Evolutionary conservation across 2,797 vertebrate species (phyloP).

Genomic region (Anguilla pacifica): DNA sequence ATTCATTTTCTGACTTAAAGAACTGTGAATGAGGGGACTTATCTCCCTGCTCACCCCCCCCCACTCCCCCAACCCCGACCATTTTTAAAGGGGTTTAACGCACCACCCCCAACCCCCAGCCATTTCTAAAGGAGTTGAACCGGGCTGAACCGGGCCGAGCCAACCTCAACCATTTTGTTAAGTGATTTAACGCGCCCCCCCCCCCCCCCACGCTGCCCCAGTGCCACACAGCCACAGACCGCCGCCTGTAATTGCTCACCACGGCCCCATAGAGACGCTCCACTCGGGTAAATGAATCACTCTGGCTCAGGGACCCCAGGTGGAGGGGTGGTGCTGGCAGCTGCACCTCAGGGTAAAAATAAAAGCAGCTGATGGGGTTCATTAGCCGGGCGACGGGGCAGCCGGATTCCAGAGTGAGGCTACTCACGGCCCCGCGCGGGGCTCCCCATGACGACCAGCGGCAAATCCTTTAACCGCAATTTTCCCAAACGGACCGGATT

Average conservation of each 20-base stretch:
- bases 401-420: not conserved
- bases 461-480: not conserved
- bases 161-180: too few species aligned
- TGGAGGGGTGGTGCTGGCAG: not conserved
- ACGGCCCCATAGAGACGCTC: not conserved
- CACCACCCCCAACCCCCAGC: not conserved
- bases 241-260: not conserved
- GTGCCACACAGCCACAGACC: not conserved
- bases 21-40: conserved; percentile 48
- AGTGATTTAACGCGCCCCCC: too few species aligned
- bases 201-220: not conserved
- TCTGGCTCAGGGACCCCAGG: not conserved
- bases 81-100: conserved; percentile 16
- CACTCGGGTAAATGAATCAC: not conserved
- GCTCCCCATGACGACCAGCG: not conserved
- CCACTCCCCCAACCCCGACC: too few species aligned
- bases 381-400: not conserved
- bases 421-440: not conserved
- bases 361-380: not conserved
- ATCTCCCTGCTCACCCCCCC: conserved; percentile 15
- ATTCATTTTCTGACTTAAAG: conserved; percentile 41
- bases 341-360: not conserved
- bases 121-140: too few species aligned
- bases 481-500: not conserved
- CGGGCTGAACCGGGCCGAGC: too few species aligned